Evolutionary conservation across 2,797 vertebrate species (phyloP).

Genomic region (Gobionotothen gibberifrons): DNA sequence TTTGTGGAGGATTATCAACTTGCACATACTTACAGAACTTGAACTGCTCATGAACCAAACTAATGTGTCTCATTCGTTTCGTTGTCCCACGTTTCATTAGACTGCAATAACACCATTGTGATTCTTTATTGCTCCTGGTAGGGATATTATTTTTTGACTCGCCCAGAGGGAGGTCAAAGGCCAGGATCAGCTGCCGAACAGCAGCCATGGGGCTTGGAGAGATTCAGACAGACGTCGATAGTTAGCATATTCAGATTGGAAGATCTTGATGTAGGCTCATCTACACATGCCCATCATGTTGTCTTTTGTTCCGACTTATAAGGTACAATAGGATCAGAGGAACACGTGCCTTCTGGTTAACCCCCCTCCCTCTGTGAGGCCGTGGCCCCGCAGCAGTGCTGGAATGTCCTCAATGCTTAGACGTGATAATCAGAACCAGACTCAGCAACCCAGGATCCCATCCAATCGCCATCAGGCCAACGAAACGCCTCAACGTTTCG

Average conservation of each 20-base stretch:
- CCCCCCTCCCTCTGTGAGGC: conserved; percentile 29
- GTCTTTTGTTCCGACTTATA: conserved; percentile 39
- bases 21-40: conserved; percentile 8
- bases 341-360: conserved; percentile 14
- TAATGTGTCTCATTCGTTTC: conserved; percentile 13
- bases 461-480: conserved; percentile 67
- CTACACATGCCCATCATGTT: conserved; percentile 21
- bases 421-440: conserved; percentile 83
- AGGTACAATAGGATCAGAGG: conserved; percentile 11
- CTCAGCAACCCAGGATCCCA: conserved; percentile 52
- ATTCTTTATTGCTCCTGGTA: conserved; percentile 42
- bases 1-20: not conserved
- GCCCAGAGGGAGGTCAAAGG: conserved; percentile 54
- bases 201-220: conserved; percentile 9
- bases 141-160: conserved; percentile 42
- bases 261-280: not conserved
- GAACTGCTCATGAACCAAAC: conserved; percentile 29
- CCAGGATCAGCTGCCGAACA: conserved; percentile 58
- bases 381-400: conserved; percentile 47
- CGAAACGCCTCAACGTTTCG: conserved; percentile 56
- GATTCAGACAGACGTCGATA: conserved; percentile 2
- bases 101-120: conserved; percentile 28
- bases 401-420: conserved; percentile 71
- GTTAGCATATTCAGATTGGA: conserved; percentile 22
- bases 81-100: conserved; percentile 16